phyloP scores from a whole-genome alignment of 2,888 invertebrate genomes.

The Standfussiana lucernea region DNA sequence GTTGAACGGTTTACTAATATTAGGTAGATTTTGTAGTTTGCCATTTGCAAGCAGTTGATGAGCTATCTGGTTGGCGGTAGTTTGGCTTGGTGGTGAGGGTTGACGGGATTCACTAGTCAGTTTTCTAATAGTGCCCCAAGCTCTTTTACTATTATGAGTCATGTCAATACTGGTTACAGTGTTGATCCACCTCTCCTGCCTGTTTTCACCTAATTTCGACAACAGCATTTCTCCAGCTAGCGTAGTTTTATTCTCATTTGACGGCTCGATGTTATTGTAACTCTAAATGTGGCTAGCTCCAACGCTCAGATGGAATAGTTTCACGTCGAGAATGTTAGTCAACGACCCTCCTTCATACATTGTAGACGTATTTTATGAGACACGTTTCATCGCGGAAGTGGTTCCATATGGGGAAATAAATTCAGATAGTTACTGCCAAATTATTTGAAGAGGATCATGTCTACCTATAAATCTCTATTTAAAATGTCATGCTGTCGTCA shows the following conservation, averaged over 20 bases:
- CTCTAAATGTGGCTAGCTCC: constrained; percentile 10
- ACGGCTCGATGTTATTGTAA: constrained; percentile 19
- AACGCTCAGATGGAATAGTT: constrained; percentile 7
- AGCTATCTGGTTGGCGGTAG: too few species aligned
- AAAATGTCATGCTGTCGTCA: neutral
- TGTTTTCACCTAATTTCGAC: too few species aligned
- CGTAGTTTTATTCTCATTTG: neutral
- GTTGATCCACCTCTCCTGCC: too few species aligned
- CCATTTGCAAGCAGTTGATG: too few species aligned
- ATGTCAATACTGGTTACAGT: too few species aligned
- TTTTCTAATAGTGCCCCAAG: too few species aligned
- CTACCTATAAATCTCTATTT: neutral
- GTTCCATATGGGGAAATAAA: neutral
- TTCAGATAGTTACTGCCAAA: neutral
- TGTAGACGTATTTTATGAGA: neutral
- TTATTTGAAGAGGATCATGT: neutral
- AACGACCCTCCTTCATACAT: neutral
- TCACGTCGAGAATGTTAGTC: neutral
- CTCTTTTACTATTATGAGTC: too few species aligned
- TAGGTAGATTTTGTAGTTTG: too few species aligned
- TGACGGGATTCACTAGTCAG: too few species aligned
- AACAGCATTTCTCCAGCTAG: too few species aligned
- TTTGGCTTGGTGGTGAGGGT: too few species aligned
- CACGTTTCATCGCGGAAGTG: neutral
- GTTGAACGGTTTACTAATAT: too few species aligned